A percentile compares a stretch with the other conserved stretches of the same genome.
These are phyloP conservation scores for Cynoglossus semilaevis DNA, from an alignment of 2,113 vertebrate genomes.

Conservation along the genomic window DNA sequence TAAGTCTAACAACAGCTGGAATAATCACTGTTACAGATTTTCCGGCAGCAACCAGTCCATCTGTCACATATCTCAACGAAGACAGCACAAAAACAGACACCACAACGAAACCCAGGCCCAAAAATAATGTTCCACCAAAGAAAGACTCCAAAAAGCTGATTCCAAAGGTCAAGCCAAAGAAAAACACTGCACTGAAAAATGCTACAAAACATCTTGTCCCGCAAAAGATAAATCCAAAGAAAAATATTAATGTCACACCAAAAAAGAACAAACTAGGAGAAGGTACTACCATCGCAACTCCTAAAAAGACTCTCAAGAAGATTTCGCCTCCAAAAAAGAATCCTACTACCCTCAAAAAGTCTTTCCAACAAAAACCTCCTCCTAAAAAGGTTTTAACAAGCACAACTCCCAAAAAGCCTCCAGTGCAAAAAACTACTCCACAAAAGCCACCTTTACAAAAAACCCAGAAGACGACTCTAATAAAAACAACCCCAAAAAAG, in stretches of 20 bases:
- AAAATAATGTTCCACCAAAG: slow-evolving; percentile 37
- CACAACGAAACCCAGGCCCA: slow-evolving; percentile 21
- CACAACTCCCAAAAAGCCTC: slow-evolving; percentile 2
- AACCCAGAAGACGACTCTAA: not conserved
- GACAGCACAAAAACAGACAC: slow-evolving; percentile 17
- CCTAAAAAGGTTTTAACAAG: slow-evolving; percentile 11
- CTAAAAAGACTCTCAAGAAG: slow-evolving; percentile 7
- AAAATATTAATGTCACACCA: slow-evolving; percentile 14
- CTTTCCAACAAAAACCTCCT: not conserved
- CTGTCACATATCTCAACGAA: slow-evolving; percentile 5
- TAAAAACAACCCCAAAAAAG: not conserved
- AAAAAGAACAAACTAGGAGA: slow-evolving; percentile 1
- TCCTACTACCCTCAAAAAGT: slow-evolving; percentile 3
- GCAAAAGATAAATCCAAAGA: slow-evolving; percentile 36
- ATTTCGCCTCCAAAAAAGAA: not conserved
- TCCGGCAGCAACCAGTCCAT: slow-evolving; percentile 17
- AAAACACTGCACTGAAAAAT: slow-evolving; percentile 20
- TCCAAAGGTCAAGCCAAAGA: slow-evolving; percentile 42
- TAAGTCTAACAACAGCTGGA: slow-evolving; percentile 13
- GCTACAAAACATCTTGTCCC: slow-evolving; percentile 20
- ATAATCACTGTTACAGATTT: not conserved
- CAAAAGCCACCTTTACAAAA: slow-evolving; percentile 7
- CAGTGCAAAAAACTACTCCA: not conserved
- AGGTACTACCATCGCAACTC: not conserved
- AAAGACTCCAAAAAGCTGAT: slow-evolving; percentile 26